These are phyloP conservation scores for Halesus radiatus DNA, from an alignment of 1,140 invertebrate species.

Conservation along the genomic window DNA sequence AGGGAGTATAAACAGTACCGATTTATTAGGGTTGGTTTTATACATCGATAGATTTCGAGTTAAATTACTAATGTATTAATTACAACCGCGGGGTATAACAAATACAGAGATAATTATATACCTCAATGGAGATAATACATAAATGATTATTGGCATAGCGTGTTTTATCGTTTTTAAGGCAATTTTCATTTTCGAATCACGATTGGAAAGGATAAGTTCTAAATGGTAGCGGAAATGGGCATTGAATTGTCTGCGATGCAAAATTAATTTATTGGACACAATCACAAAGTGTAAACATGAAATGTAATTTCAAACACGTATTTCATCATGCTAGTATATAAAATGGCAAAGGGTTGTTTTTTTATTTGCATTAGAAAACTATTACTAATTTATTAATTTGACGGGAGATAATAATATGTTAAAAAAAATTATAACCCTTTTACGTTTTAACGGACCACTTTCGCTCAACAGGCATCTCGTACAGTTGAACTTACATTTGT, in stretches of 20 bases:
- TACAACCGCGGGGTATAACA: not conserved
- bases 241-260: not conserved
- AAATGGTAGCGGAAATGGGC: not conserved
- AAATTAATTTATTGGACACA: slow-evolving; percentile 3
- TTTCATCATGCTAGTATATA: too few species aligned
- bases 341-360: too few species aligned
- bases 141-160: too few species aligned
- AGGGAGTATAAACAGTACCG: not conserved
- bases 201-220: not conserved
- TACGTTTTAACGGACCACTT: too few species aligned
- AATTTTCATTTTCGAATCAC: not conserved
- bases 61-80: not conserved
- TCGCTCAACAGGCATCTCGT: too few species aligned
- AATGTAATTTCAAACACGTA: not conserved
- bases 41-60: slow-evolving; percentile 6
- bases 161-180: not conserved
- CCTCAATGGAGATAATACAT: too few species aligned
- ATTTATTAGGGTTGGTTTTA: slow-evolving; percentile 23
- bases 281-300: slow-evolving; percentile 21
- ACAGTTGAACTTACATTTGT: too few species aligned
- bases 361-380: too few species aligned
- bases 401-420: too few species aligned
- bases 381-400: too few species aligned
- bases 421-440: too few species aligned
- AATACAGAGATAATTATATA: too few species aligned